Base-by-base conservation (phyloP, 2,113 vertebrate species). In the Grantiella picta region DNA sequence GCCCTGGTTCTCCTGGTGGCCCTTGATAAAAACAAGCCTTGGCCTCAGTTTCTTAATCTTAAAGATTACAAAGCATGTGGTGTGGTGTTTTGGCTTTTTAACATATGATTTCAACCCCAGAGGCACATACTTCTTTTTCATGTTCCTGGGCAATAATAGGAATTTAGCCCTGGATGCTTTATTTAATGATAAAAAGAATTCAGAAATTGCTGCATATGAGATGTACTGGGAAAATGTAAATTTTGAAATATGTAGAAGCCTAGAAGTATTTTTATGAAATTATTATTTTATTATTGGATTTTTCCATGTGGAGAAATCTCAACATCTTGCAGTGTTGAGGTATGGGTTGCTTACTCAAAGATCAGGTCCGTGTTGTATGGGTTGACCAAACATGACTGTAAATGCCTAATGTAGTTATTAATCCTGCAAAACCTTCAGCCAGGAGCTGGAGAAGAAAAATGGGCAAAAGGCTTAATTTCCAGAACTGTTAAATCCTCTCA, bases 21-120 rank as follows among this genome's bases (percentile, higher is more conserved):
- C 42, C 50, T 86, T 11, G 61, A 96, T 82, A 87, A 95, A 87
- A 95, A 69, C 22, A 29, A 52, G 18, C 29, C 82, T 82, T 60
- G 73, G 70, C 87, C 63, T 90, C 81, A 63, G 54, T 90, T 92
- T 91, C 66, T 82, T 86, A 70, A 86, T 90, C 73, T 89, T 38
- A 38, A 65, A 92, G 87, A 86, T 89, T 40, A 87, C 66, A 65
- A 90, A 57, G 73, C n/a, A 18, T 42, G 61, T 87, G 20, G 33
- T 69, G 2, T 72, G 7, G 45, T 85, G 40, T 87, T 53, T 36
- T 76, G 15, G 33, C 50, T 89, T 75, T 28, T 28, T 70, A 53
- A 14, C 12, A 8, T 61, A 10, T 9, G n/a, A 36, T 25, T 85
- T 87, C 31, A 49, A 7, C 33, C 61, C 38, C 61, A 14, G 22